Evolutionary conservation across 2,113 vertebrate species (phyloP).

Genomic region (Orcinus orca): DNA sequence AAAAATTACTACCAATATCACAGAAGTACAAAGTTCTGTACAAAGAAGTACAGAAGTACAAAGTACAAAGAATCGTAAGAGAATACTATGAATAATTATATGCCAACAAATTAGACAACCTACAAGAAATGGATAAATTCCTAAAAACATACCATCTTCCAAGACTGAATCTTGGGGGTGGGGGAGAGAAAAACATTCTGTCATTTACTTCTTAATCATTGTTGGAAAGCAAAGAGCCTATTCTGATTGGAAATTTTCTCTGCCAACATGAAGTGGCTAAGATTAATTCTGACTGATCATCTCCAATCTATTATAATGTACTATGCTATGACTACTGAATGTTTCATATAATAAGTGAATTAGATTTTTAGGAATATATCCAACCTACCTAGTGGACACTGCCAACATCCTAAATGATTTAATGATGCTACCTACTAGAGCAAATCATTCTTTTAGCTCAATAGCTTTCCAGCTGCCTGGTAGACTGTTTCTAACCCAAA

Average conservation of each 20-base stretch:
- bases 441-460: conserved; percentile 4
- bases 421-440: neutral
- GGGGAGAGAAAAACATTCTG: neutral
- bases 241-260: neutral
- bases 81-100: neutral
- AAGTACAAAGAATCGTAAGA: neutral
- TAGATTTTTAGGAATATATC: neutral
- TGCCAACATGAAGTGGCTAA: neutral
- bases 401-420: neutral
- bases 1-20: neutral
- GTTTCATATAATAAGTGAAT: neutral
- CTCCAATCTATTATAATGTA: neutral
- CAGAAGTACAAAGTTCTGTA: neutral
- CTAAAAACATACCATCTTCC: too few species aligned
- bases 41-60: too few species aligned
- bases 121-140: too few species aligned
- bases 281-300: neutral
- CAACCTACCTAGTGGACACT: neutral
- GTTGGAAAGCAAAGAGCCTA: conserved; percentile 2
- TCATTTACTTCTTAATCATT: conserved; percentile 8
- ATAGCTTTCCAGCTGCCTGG: neutral
- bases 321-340: neutral
- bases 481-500: neutral
- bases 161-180: too few species aligned
- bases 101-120: too few species aligned